Evolutionary conservation across 2,888 invertebrate species (phyloP), one percentile per base, ranked within the genome.

Genomic region (Thera britannica): DNA sequence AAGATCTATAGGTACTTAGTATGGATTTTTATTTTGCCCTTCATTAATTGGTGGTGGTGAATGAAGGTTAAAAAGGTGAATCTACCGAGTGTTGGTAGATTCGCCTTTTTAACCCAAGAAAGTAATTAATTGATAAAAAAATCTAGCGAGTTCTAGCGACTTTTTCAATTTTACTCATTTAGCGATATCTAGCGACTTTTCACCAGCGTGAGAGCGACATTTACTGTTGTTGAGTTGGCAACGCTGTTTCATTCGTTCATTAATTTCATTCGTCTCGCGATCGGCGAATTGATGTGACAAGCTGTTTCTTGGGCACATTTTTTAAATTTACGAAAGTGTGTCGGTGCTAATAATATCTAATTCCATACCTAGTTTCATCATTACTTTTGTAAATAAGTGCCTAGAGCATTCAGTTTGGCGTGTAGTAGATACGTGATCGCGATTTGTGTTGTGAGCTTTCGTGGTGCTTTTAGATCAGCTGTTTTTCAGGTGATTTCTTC

Each of bases 271-370:
- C 55, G 48, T 34, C 54, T 61, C 35, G 62, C 48, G 60, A 7
- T 49, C 58, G 46, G 9, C 46, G 60, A 38, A 41, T 57, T 57
- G 57, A 52, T 54, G 35, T 68, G 63, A 57, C 68, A 60, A 8
- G 54, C 36, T 34, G 9, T 48, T 44, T 12, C 8, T 61, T 36
- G 56, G 64, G 38, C 49, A 62, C 65, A 61, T 54, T 68, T 62
- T 68, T 68, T 58, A 62, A 68, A 68, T 61, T 61, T 63, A 9
- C 48, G 23, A 64, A 60, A 34, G 64, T 61, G 68, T 58, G 68
- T 64, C 46, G 48, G 58, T 61, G 68, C 54, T 65, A 52, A 5
- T 23, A 38, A 35, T 9, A 41, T 56, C 54, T 60, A 48, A 55
- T 55, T 65, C 23, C 2, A 23, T 54, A 12, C 1, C 6, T 64